phyloP scores from a whole-genome alignment of 2,888 invertebrate genomes.

The Xanthorhoe spadicearia region DNA sequence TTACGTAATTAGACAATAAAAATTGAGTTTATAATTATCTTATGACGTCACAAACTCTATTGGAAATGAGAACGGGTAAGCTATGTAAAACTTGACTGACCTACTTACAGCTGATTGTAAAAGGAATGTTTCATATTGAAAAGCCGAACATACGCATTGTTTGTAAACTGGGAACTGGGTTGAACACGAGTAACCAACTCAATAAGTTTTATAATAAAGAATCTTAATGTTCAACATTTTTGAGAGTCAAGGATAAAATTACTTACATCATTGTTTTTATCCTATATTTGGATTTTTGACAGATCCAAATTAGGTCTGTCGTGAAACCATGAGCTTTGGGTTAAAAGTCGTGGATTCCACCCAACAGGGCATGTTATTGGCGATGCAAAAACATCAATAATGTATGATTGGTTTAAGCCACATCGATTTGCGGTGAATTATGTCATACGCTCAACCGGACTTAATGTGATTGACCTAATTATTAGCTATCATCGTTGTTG shows the following conservation, averaged over 20 bases:
- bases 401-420: background rate
- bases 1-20: too few species aligned
- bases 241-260: background rate
- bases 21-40: too few species aligned
- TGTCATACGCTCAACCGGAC: conserved; percentile 23
- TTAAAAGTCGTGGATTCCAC: too few species aligned
- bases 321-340: too few species aligned
- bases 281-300: too few species aligned
- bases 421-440: conserved; percentile 18
- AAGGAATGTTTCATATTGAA: conserved; percentile 56
- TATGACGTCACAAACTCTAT: too few species aligned
- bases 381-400: background rate
- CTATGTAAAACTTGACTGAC: conserved; percentile 55
- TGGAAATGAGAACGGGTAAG: background rate
- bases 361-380: background rate
- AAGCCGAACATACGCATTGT: conserved; percentile 47
- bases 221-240: background rate
- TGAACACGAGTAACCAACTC: background rate
- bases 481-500: conserved; percentile 10
- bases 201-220: background rate
- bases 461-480: conserved; percentile 28
- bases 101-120: conserved; percentile 51
- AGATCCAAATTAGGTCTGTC: too few species aligned
- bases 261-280: too few species aligned
- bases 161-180: conserved; percentile 40